Conservation (phyloP, 2,113 vertebrate genomes). For the Pyrgilauda ruficollis region DNA sequence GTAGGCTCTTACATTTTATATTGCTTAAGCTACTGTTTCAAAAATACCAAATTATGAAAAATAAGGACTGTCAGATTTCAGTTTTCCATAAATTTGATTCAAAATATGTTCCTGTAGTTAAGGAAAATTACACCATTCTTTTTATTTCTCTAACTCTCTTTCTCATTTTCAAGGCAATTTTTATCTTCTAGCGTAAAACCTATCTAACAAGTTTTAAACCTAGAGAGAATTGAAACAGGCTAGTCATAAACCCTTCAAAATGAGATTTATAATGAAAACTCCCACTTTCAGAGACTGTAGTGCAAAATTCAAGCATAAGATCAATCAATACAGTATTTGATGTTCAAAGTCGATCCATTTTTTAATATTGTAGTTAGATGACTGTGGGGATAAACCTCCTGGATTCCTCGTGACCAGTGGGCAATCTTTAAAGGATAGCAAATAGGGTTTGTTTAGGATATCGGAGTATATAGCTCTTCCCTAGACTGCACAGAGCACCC, state of each 20-base stretch:
- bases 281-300: neutral
- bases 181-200: neutral
- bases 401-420: neutral
- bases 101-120: neutral
- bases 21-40: neutral
- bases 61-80: neutral
- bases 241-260: conserved; percentile 41
- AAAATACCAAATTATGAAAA: neutral
- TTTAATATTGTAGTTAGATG: neutral
- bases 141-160: neutral
- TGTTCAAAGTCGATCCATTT: neutral
- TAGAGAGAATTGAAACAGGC: conserved; percentile 26
- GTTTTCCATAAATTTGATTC: neutral
- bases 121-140: neutral
- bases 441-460: neutral
- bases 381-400: neutral
- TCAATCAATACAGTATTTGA: neutral
- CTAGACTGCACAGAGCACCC: neutral
- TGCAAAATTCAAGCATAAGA: neutral
- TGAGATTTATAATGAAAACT: conserved; percentile 54
- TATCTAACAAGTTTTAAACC: conserved; percentile 15
- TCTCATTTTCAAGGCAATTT: neutral
- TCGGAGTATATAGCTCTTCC: neutral
- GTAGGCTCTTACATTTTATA: neutral
- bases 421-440: neutral